Evolutionary conservation across 2,113 vertebrate species (phyloP).

Genomic region (Sorex araneus): DNA sequence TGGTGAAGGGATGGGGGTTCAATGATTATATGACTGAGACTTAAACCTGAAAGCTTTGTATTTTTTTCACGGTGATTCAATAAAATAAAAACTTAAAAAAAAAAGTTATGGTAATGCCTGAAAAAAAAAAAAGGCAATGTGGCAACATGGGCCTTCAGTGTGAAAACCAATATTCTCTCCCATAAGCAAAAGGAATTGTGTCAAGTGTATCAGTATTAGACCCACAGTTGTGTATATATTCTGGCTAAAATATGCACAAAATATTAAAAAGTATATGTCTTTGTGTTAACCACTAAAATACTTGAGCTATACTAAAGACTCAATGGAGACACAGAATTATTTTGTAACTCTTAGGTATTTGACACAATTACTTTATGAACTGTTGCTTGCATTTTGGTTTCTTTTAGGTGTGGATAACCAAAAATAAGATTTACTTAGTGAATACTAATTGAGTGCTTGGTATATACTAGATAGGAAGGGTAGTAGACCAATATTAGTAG

Average conservation of each 20-base stretch:
- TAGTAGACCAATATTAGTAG: neutral
- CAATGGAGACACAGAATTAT: neutral
- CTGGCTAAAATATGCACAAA: slow-evolving; percentile 7
- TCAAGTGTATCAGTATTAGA: neutral
- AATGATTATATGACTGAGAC: too few relatives aligned
- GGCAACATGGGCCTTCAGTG: neutral
- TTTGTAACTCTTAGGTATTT: neutral
- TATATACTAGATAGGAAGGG: neutral
- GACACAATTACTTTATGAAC: neutral
- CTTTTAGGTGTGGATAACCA: neutral
- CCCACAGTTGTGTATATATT: neutral
- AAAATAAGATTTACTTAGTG: neutral
- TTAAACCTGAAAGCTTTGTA: too few relatives aligned
- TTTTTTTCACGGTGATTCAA: too few relatives aligned
- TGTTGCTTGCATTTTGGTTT: neutral
- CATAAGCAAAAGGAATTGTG: neutral
- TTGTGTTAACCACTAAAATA: neutral
- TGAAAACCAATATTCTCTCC: neutral
- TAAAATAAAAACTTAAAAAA: too few relatives aligned
- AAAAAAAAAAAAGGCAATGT: neutral
- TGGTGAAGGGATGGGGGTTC: too few relatives aligned
- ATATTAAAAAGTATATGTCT: neutral
- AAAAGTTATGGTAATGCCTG: too few relatives aligned
- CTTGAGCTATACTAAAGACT: neutral
- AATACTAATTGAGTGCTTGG: neutral